These are phyloP conservation scores for Mobula hypostoma DNA, from an alignment of 2,113 vertebrate species.

Conservation along the genomic window DNA sequence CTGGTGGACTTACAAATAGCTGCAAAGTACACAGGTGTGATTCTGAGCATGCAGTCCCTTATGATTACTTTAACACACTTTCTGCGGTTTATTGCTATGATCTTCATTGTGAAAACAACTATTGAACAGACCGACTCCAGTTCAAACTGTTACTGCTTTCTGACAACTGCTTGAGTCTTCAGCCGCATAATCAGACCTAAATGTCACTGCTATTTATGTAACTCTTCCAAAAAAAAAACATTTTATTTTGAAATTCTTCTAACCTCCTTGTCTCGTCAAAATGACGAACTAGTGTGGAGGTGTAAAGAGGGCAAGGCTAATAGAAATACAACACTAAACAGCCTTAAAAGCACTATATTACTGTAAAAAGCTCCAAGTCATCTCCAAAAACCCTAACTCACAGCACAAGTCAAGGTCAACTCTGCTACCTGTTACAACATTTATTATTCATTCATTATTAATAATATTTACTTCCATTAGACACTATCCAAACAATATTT, in stretches of 20 bases:
- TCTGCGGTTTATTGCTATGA: not conserved
- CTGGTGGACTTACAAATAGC: not conserved
- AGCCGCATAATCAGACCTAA: not conserved
- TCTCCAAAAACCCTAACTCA: not conserved
- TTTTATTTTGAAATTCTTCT: slow-evolving; percentile 2
- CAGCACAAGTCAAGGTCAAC: not conserved
- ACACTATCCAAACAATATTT: not conserved
- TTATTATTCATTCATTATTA: no score
- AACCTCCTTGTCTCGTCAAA: not conserved
- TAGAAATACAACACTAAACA: not conserved
- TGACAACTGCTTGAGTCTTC: not conserved
- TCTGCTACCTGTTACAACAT: not conserved
- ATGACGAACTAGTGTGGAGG: not conserved
- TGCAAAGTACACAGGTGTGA: not conserved
- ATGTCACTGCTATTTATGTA: slow-evolving; percentile 21
- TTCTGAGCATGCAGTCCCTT: not conserved
- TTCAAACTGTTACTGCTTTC: not conserved
- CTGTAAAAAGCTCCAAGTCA: not conserved
- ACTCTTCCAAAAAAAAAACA: not conserved
- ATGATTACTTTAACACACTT: not conserved
- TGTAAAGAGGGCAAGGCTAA: not conserved
- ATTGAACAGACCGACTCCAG: not conserved
- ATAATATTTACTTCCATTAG: not conserved
- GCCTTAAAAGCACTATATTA: not conserved
- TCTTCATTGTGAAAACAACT: not conserved